phyloP scores from a whole-genome alignment of 2,113 vertebrate genomes.

The Xyrauchen texanus region DNA sequence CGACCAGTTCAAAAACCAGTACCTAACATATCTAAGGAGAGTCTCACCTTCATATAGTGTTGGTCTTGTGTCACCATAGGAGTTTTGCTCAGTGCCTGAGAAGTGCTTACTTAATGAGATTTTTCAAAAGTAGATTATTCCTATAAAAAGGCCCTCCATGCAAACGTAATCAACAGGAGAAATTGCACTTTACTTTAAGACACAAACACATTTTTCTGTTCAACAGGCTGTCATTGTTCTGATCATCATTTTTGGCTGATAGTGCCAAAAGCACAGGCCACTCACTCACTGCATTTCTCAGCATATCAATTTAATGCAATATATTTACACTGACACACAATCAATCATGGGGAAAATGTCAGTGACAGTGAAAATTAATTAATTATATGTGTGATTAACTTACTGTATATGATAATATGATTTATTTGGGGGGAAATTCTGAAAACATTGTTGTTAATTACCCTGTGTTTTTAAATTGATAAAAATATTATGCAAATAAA shows the following conservation, averaged over 20 bases:
- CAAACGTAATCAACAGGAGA: not conserved
- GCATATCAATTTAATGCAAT: not conserved
- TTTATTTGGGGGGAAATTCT: not conserved
- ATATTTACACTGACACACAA: slow-evolving; percentile 4
- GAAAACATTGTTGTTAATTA: not conserved
- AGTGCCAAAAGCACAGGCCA: not conserved
- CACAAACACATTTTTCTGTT: not conserved
- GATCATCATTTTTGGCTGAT: slow-evolving; percentile 1
- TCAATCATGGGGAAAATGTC: not conserved
- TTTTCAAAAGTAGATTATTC: too few relatives aligned
- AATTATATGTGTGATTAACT: too few relatives aligned
- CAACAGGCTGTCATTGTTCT: not conserved
- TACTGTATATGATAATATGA: not conserved
- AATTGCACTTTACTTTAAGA: not conserved
- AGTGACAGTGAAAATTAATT: not conserved
- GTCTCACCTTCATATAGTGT: too few relatives aligned
- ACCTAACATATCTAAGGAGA: too few relatives aligned
- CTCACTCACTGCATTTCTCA: too few relatives aligned
- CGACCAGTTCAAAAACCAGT: too few relatives aligned
- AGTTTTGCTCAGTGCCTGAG: too few relatives aligned
- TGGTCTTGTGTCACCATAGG: too few relatives aligned
- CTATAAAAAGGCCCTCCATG: not conserved
- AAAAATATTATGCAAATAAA: too few relatives aligned
- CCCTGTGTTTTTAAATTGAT: too few relatives aligned
- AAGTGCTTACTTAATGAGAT: too few relatives aligned